phyloP scores from a whole-genome alignment of 2,113 vertebrate species.

The Oncorhynchus clarkii region DNA sequence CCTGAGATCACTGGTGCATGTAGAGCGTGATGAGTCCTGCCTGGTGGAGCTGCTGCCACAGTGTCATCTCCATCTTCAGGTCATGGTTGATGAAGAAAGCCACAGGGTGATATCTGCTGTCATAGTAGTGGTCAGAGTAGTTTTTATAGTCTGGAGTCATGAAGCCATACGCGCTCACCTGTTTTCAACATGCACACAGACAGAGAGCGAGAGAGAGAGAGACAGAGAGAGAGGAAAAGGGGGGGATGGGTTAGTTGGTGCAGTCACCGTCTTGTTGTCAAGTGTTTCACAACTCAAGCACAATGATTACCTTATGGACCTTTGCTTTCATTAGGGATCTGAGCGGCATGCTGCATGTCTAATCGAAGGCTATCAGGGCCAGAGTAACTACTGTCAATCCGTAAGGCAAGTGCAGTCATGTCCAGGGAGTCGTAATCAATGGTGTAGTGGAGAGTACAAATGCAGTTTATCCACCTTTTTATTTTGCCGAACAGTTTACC shows the following conservation, averaged over 20 bases:
- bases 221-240: neutral
- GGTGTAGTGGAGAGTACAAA: too few relatives aligned
- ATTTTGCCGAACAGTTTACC: too few relatives aligned
- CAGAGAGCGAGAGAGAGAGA: neutral
- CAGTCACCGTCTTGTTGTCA: too few relatives aligned
- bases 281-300: too few relatives aligned
- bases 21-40: conserved; percentile 69
- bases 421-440: too few relatives aligned
- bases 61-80: conserved; percentile 65
- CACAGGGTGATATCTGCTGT: conserved; percentile 39
- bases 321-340: neutral
- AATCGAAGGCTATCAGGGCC: too few relatives aligned
- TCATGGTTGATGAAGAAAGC: conserved; percentile 76
- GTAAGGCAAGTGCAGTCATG: neutral
- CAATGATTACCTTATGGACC: too few relatives aligned
- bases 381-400: too few relatives aligned
- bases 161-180: conserved; percentile 82
- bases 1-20: conserved; percentile 42
- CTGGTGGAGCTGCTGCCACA: conserved; percentile 75
- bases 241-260: too few relatives aligned
- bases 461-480: too few relatives aligned
- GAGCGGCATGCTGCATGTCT: neutral
- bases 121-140: conserved; percentile 79
- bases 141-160: conserved; percentile 73
- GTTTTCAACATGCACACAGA: neutral